Conservation (phyloP, 2,888 invertebrate species). For the Cyclophora albipunctata region DNA sequence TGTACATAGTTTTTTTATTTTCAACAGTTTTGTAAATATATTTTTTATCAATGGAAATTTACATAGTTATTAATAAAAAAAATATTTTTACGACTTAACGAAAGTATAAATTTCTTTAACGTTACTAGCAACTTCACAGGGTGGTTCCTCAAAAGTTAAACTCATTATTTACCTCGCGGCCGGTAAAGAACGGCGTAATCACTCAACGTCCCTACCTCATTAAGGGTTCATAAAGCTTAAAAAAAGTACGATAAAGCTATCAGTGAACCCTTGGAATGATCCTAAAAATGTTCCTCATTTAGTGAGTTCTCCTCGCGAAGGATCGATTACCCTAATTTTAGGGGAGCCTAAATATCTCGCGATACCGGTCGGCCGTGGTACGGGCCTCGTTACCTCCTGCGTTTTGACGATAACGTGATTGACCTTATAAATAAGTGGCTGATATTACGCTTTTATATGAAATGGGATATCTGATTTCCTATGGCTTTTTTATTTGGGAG, state of each 20-base stretch:
- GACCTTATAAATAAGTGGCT: conserved; percentile 35
- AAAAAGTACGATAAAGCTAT: conserved; percentile 43
- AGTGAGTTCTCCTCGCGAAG: conserved; percentile 28
- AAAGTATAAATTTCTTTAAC: too few relatives aligned
- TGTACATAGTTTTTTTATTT: too few relatives aligned
- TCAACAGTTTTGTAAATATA: too few relatives aligned
- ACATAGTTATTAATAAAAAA: too few relatives aligned
- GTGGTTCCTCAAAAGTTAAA: too few relatives aligned
- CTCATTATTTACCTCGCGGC: not conserved
- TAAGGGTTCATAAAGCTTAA: conserved; percentile 28
- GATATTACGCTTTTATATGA: conserved; percentile 8
- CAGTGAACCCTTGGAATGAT: conserved; percentile 34
- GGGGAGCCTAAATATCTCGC: conserved; percentile 40
- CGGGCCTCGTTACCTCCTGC: conserved; percentile 33
- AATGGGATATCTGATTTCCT: not conserved
- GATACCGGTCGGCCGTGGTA: conserved; percentile 35
- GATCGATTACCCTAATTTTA: conserved; percentile 49
- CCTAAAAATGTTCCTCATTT: conserved; percentile 39
- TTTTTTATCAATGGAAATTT: too few relatives aligned
- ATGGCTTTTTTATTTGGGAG: not conserved
- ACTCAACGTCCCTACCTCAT: conserved; percentile 21
- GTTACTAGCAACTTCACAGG: too few relatives aligned
- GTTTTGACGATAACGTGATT: conserved; percentile 39
- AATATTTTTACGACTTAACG: too few relatives aligned
- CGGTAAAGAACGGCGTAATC: conserved; percentile 2